Evolutionary conservation across 2,888 invertebrate species (phyloP).

Genomic region (Drosophila setosimentum): DNA sequence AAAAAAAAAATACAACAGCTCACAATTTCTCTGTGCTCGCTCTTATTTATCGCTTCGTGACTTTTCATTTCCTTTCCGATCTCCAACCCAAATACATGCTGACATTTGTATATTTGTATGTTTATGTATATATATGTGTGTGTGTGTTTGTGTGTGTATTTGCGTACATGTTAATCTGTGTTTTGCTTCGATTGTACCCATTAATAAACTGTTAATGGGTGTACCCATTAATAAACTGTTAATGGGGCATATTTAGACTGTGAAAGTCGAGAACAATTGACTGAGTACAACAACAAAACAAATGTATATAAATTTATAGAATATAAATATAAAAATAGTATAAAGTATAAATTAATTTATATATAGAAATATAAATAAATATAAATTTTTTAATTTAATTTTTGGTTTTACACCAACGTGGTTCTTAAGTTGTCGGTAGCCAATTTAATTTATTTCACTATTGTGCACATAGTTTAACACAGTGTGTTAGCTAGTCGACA

Average conservation of each 20-base stretch:
- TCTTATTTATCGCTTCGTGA: slow-evolving; percentile 32
- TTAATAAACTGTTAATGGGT: not conserved
- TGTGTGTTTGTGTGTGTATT: slow-evolving; percentile 12
- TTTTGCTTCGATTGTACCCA: slow-evolving; percentile 34
- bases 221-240: not conserved
- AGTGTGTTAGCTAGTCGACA: slow-evolving; percentile 4
- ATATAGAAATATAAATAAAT: not conserved
- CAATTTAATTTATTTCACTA: not conserved
- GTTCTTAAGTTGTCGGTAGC: not conserved
- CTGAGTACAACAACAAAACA: not conserved
- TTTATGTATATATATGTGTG: not conserved
- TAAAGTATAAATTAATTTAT: not conserved
- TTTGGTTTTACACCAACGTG: not conserved
- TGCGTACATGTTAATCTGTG: slow-evolving; percentile 37
- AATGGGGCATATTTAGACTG: not conserved
- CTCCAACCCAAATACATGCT: slow-evolving; percentile 1
- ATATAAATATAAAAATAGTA: not conserved
- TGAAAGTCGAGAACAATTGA: not conserved
- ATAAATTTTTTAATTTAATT: not conserved
- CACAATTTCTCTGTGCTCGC: slow-evolving; percentile 12
- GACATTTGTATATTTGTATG: not conserved
- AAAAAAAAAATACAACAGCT: slow-evolving; percentile 17
- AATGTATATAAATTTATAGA: not conserved
- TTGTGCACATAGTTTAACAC: not conserved
- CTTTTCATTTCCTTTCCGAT: slow-evolving; percentile 42